phyloP scores from a whole-genome alignment of 1,140 invertebrate species.

The Homarus americanus region DNA sequence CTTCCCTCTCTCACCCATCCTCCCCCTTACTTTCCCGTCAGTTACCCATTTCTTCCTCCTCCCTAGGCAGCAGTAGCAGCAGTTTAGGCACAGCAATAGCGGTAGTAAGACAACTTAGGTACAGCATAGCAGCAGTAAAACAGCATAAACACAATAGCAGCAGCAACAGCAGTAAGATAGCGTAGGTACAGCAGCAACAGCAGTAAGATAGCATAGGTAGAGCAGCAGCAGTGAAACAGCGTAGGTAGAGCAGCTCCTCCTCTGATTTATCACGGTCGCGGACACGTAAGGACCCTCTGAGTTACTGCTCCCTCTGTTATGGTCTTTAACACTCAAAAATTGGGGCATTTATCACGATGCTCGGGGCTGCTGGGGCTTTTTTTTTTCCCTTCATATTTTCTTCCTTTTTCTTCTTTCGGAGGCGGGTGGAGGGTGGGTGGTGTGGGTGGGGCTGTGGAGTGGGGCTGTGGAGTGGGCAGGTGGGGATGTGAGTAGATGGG shows the following conservation, averaged over 20 bases:
- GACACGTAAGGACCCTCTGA: not conserved
- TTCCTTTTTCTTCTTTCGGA: not conserved
- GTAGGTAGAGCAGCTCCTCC: not conserved
- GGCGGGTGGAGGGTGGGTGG: not conserved
- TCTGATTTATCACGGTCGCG: not conserved
- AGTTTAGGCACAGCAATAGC: no score
- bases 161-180: no score
- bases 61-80: no score
- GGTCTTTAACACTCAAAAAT: constrained; percentile 55
- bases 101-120: no score
- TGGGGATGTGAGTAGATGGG: not conserved
- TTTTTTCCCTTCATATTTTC: not conserved
- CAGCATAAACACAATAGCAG: no score
- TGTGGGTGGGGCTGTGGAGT: not conserved
- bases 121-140: no score
- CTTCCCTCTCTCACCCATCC: not conserved
- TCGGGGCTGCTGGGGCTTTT: not conserved
- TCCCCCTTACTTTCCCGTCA: not conserved
- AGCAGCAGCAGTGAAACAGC: no score
- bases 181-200: no score
- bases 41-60: no score
- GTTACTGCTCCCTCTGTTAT: constrained; percentile 13
- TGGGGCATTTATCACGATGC: constrained; percentile 43
- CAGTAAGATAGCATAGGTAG: no score
- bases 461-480: not conserved